Conservation (phyloP, 2,113 vertebrate species). For the Puntigrus tetrazona region DNA sequence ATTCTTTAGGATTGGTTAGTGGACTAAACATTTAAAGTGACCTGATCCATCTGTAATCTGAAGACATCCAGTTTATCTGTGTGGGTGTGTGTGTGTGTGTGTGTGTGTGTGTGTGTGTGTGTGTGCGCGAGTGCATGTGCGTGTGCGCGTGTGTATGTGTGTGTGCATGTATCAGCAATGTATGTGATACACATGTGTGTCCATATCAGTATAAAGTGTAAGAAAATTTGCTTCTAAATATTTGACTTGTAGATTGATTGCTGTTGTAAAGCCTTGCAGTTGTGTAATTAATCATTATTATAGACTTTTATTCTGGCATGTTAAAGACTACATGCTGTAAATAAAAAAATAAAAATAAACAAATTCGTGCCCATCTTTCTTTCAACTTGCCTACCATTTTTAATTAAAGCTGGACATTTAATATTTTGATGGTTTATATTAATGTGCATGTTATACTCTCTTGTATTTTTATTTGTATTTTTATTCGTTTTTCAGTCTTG, state of each 20-base stretch:
- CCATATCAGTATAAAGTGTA: conserved; percentile 27
- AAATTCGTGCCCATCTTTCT: neutral
- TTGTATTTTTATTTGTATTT: too few species aligned
- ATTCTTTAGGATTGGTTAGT: neutral
- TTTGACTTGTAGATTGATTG: conserved; percentile 34
- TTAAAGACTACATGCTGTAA: conserved; percentile 45
- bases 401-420: conserved; percentile 1
- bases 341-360: conserved; percentile 17
- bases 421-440: neutral
- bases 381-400: conserved; percentile 7
- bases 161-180: neutral
- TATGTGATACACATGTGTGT: conserved; percentile 30
- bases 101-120: conserved; percentile 29
- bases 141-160: conserved; percentile 1
- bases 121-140: conserved; percentile 26
- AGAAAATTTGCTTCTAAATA: conserved; percentile 36
- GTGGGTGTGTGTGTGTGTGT: neutral
- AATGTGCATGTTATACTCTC: too few species aligned
- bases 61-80: conserved; percentile 4
- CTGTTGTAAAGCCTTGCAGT: conserved; percentile 44
- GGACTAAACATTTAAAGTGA: neutral
- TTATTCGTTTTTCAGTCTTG: too few species aligned
- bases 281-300: conserved; percentile 38
- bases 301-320: conserved; percentile 47
- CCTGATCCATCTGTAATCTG: conserved; percentile 36